A percentile compares a stretch with the other conserved stretches of the same genome.
phyloP scores from a whole-genome alignment of 2,797 vertebrate genomes.

The Sebastes trivittatus region DNA sequence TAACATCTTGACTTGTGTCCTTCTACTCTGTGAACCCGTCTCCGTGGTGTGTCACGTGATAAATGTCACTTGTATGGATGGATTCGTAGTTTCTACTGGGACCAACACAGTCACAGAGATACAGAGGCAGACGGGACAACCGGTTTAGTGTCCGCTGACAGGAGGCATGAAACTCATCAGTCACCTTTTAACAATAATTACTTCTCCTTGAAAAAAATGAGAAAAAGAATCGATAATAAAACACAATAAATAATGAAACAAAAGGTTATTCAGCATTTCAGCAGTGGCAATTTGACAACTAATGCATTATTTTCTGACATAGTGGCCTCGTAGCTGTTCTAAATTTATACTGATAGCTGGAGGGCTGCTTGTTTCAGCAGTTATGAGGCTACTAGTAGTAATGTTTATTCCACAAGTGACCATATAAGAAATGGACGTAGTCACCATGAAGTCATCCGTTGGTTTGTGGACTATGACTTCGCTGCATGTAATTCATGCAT shows the following conservation, averaged over 20 bases:
- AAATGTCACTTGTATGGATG: slow-evolving; percentile 11
- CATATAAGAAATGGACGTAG: not conserved
- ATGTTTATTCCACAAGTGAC: not conserved
- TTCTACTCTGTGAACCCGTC: not conserved
- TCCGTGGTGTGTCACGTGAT: not conserved
- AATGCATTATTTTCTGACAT: slow-evolving; percentile 27
- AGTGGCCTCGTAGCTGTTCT: slow-evolving; percentile 5
- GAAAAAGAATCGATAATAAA: not conserved
- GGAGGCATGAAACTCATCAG: not conserved
- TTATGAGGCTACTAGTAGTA: not conserved
- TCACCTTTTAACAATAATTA: not conserved
- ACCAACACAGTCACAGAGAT: not conserved
- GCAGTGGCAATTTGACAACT: not conserved
- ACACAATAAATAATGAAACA: not conserved
- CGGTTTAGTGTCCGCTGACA: not conserved
- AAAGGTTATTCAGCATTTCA: not conserved
- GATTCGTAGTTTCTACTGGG: not conserved
- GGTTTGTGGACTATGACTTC: not conserved
- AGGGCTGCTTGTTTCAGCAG: slow-evolving; percentile 10
- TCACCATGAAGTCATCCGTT: not conserved
- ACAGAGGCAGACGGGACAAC: not conserved
- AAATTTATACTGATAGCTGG: slow-evolving; percentile 1
- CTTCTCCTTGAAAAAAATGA: not conserved
- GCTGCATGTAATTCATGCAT: too few species aligned
- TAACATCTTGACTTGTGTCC: not conserved